Conservation (phyloP, 2,797 vertebrate genomes). For the Choloepus didactylus region DNA sequence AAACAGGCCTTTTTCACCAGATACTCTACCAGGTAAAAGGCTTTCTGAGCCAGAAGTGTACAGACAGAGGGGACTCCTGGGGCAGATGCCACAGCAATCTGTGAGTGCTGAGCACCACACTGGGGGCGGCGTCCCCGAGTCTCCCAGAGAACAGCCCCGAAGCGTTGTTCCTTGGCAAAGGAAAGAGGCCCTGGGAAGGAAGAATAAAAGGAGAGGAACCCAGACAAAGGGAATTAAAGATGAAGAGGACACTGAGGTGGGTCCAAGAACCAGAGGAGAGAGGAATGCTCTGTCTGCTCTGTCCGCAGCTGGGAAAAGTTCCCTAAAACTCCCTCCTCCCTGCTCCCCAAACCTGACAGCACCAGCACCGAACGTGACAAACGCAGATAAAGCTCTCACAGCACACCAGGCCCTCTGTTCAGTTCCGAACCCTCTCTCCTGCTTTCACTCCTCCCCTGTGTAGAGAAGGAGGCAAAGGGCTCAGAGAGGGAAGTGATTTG, state of each 20-base stretch:
- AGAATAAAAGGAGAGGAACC: neutral
- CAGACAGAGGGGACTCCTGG: neutral
- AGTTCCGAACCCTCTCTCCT: neutral
- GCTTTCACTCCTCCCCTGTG: no score
- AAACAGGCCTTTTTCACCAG: neutral
- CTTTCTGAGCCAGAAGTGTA: slow-evolving; percentile 27
- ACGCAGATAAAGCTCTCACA: neutral
- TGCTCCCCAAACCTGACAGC: neutral
- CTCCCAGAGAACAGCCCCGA: neutral
- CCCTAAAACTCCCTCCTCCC: neutral
- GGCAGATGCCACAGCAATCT: neutral
- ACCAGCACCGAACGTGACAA: fast-evolving
- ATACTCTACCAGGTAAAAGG: neutral
- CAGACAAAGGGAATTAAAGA: neutral
- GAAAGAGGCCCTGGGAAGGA: neutral
- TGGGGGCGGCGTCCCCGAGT: fast-evolving
- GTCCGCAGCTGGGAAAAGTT: neutral
- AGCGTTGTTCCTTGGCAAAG: neutral
- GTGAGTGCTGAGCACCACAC: neutral
- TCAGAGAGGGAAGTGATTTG: neutral
- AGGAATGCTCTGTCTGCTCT: neutral
- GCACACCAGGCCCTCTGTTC: no score
- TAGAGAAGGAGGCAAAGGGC: neutral
- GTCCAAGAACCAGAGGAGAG: neutral
- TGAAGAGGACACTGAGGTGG: neutral